Percentiles rank a stretch among this genome's conserved stretches.
phyloP scores from a whole-genome alignment of 1,140 invertebrate species.

The Euwallacea similis region DNA sequence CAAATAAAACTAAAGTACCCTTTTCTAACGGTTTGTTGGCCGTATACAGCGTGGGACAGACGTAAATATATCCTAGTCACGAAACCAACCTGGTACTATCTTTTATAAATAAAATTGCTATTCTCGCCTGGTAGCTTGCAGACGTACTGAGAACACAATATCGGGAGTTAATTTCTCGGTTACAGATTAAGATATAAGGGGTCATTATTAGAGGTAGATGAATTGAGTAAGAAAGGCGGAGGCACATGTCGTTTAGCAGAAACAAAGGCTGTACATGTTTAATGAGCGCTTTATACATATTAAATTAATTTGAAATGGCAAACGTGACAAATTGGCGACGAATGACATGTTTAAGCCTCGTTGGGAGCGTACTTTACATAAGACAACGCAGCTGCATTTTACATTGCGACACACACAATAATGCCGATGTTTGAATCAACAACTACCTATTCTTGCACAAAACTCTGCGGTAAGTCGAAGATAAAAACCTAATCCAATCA shows the following conservation, averaged over 20 bases:
- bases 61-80: constrained; percentile 32
- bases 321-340: constrained; percentile 17
- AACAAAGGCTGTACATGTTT: too few relatives aligned
- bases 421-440: constrained; percentile 23
- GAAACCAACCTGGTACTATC: constrained; percentile 25
- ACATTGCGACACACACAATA: constrained; percentile 25
- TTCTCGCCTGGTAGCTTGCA: constrained; percentile 7
- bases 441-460: constrained; percentile 23
- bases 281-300: neutral
- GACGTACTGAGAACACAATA: too few relatives aligned
- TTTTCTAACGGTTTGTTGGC: constrained; percentile 20
- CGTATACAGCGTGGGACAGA: constrained; percentile 27
- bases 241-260: too few relatives aligned
- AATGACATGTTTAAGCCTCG: constrained; percentile 6
- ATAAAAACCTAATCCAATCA: constrained; percentile 23
- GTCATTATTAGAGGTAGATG: too few relatives aligned
- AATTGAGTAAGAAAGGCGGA: too few relatives aligned
- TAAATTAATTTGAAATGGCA: neutral
- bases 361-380: neutral
- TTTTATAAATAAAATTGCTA: constrained; percentile 18
- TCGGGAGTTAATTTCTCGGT: too few relatives aligned
- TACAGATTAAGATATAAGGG: too few relatives aligned
- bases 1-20: constrained; percentile 28
- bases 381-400: constrained; percentile 23
- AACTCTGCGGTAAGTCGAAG: constrained; percentile 1